Conservation (phyloP, 2,888 invertebrate genomes). For the Chamaedrilus cognettii region DNA sequence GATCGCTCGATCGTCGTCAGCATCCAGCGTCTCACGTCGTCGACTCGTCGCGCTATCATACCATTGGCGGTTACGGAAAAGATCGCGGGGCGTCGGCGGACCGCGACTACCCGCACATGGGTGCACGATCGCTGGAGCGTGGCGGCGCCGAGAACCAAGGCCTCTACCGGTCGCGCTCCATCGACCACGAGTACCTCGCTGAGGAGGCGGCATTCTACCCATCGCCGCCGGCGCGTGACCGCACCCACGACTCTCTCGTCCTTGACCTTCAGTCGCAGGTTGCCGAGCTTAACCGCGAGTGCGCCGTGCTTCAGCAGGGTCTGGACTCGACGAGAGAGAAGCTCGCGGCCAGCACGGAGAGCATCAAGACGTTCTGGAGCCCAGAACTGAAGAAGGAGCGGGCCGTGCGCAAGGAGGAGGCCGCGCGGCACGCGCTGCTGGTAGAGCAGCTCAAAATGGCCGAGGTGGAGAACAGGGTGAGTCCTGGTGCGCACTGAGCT, state of each 20-base stretch:
- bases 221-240: conserved; percentile 20
- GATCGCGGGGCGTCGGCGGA: conserved; percentile 68
- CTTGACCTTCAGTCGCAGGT: conserved; percentile 71
- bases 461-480: conserved; percentile 29
- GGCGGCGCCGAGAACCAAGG: conserved; percentile 48
- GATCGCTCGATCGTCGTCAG: conserved; percentile 35
- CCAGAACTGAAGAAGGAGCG: conserved; percentile 99
- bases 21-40: conserved; percentile 8
- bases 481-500: too few species aligned
- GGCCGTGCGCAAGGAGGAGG: conserved; percentile 94
- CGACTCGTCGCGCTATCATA: conserved; percentile 20
- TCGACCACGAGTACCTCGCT: conserved; percentile 40
- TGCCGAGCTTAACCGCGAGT: conserved; percentile 90
- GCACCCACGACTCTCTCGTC: conserved; percentile 47
- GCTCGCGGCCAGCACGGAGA: conserved; percentile 98
- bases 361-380: conserved; percentile 99
- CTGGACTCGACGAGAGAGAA: conserved; percentile 86
- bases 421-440: conserved; percentile 93
- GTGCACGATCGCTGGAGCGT: conserved; percentile 54
- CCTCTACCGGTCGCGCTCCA: conserved; percentile 45
- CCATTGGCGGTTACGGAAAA: conserved; percentile 58
- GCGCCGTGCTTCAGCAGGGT: conserved; percentile 69
- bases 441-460: conserved; percentile 85
- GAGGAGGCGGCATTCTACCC: conserved; percentile 24
- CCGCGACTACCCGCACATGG: conserved; percentile 60